A percentile compares a stretch with the other conserved stretches of the same genome.
Evolutionary conservation across 2,113 vertebrate species (phyloP).

Genomic region (Tragelaphus strepsiceros): DNA sequence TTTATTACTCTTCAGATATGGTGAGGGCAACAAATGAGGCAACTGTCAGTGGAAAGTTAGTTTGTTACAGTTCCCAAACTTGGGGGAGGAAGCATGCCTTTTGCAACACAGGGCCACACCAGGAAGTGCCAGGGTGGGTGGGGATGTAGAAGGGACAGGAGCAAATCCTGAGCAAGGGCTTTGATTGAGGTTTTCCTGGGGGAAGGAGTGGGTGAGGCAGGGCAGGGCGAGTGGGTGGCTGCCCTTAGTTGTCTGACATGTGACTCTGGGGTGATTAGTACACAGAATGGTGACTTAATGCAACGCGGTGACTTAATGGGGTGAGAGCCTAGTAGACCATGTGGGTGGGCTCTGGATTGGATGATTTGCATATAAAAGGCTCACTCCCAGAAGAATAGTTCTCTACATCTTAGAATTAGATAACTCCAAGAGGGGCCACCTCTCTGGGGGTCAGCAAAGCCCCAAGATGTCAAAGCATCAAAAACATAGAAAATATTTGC

Average conservation of each 20-base stretch:
- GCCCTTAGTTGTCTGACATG: background rate
- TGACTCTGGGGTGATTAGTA: too few species aligned
- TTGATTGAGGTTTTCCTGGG: background rate
- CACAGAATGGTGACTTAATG: background rate
- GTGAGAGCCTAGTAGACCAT: background rate
- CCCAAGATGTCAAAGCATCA: background rate
- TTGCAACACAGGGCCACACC: background rate
- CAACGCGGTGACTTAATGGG: background rate
- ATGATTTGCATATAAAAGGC: background rate
- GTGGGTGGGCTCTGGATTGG: background rate
- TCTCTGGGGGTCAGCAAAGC: background rate
- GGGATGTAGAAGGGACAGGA: background rate
- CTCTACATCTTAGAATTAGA: background rate
- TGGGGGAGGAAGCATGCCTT: background rate
- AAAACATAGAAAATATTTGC: background rate
- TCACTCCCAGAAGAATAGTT: background rate
- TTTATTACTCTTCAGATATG: too few species aligned
- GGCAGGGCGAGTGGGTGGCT: accelerated
- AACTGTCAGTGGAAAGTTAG: background rate
- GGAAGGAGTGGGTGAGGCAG: background rate
- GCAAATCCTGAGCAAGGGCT: background rate
- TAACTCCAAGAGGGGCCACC: background rate
- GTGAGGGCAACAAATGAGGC: background rate
- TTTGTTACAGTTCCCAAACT: background rate
- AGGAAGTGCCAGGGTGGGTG: background rate